Percentiles rank a stretch among this genome's conserved stretches.
phyloP scores from a whole-genome alignment of 2,888 invertebrate genomes.

The Lasioglossum pauxillum region DNA sequence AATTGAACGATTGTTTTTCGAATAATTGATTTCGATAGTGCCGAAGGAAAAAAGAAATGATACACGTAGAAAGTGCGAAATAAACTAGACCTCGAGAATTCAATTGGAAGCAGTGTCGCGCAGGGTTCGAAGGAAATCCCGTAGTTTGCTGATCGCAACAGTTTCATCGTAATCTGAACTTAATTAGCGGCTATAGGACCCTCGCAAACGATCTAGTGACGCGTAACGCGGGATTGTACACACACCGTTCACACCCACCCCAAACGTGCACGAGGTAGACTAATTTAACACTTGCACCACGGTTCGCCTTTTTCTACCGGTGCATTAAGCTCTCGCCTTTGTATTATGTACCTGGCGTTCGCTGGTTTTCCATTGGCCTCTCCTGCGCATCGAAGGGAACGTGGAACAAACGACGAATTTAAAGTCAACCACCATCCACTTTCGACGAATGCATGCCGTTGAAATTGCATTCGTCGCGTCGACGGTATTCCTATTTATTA shows the following conservation, averaged over 20 bases:
- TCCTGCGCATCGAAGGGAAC: neutral
- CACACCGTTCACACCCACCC: constrained; percentile 26
- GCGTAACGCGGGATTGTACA: constrained; percentile 5
- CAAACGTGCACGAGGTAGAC: constrained; percentile 3
- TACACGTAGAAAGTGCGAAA: neutral
- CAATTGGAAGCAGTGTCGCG: neutral
- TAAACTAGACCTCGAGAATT: neutral
- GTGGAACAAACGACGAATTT: constrained; percentile 3
- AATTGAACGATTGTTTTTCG: too few relatives aligned
- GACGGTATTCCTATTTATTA: constrained; percentile 1
- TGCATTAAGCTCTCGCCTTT: constrained; percentile 44
- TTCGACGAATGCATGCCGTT: neutral
- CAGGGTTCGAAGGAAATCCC: neutral
- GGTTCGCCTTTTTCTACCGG: constrained; percentile 36
- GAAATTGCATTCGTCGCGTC: constrained; percentile 1
- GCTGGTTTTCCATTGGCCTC: neutral
- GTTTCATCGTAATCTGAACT: neutral
- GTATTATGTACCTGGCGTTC: constrained; percentile 3
- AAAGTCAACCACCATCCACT: neutral
- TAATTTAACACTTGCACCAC: constrained; percentile 33
- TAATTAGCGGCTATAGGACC: neutral
- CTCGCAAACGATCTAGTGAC: constrained; percentile 7
- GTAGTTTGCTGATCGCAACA: neutral
- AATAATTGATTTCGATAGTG: too few relatives aligned
- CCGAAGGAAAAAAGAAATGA: neutral